Conservation (phyloP, 2,888 invertebrate genomes). For the Eurytoma adleriae region DNA sequence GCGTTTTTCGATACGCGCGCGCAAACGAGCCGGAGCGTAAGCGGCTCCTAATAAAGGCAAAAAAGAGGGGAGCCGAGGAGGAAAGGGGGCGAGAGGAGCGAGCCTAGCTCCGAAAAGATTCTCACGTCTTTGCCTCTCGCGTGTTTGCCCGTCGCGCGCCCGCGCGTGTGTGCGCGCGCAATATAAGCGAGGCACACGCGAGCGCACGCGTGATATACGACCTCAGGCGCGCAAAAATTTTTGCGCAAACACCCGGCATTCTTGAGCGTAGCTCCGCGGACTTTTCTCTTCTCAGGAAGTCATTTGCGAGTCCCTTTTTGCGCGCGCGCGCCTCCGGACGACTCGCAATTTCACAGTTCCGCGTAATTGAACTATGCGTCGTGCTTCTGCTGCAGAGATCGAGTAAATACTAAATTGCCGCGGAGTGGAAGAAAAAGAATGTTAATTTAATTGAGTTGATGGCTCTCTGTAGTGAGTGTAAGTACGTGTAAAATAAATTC, state of each 20-base stretch:
- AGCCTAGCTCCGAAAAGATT: background rate
- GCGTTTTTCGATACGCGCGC: background rate
- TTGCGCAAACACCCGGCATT: background rate
- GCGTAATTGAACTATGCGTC: too few relatives aligned
- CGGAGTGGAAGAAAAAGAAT: too few relatives aligned
- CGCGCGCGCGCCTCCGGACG: background rate
- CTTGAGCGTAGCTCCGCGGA: background rate
- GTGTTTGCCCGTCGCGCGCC: background rate
- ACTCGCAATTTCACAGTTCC: too few relatives aligned
- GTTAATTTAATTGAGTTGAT: too few relatives aligned
- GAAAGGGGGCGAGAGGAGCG: background rate
- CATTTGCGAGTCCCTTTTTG: too few relatives aligned
- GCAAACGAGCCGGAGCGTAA: background rate
- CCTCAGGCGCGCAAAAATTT: background rate
- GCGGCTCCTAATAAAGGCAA: constrained; percentile 27
- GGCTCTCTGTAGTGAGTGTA: too few relatives aligned
- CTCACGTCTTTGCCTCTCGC: constrained; percentile 7
- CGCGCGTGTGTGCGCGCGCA: background rate
- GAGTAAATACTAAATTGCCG: too few relatives aligned
- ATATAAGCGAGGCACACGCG: background rate
- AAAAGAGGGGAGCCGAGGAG: background rate
- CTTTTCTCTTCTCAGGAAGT: too few relatives aligned
- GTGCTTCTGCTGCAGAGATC: too few relatives aligned
- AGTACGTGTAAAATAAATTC: too few relatives aligned
- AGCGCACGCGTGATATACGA: background rate